Evolutionary conservation across 2,888 invertebrate species (phyloP), one percentile per base, ranked within the genome.

Genomic region (Scotopteryx bipunctaria): DNA sequence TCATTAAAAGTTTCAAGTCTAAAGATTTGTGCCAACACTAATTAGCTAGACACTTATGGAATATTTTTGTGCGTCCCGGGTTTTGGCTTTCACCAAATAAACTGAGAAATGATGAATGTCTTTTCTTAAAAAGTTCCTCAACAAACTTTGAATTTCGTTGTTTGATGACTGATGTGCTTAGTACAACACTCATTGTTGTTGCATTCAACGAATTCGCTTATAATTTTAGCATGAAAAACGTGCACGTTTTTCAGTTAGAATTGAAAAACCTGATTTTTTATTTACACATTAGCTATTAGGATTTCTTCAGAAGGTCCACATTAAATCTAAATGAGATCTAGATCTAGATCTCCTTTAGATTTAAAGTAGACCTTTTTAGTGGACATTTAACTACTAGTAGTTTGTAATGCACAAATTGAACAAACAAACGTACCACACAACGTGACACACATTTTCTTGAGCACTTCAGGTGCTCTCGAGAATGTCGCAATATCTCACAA

Each of bases 11-110:
- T 88, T 89, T 78, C 64, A 63, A 77, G 72, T 72, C 70, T 75
- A 79, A 81, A 86, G 83, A 87, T 87, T 89, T 87, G 84, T 82
- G 86, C 85, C 85, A 80, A 73, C 79, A 79, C 79, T 87, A 88
- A 89, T 88, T 88, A 88, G 83, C 84, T 69, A 76, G 79, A 80
- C 75, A 78, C 76, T 83, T 81, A 75, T 73, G 69, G 69, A 78
- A 74, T 72, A 73, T 67, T 67, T 65, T 61, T 66, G 48, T 59
- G 58, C 65, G 60, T 69, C 63, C 67, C 37, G 57, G 44, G 53
- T 55, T 57, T 67, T 68, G 63, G 63, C 56, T 57, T 53, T 67
- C 52, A 57, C 49, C 58, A 66, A 72, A 71, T 66, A 69, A 63
- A 65, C 55, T 63, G 50, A 52, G 50, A 52, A 56, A 64, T 69